Base-by-base conservation (phyloP, 2,888 invertebrate species). In the Tenthredo notha region DNA sequence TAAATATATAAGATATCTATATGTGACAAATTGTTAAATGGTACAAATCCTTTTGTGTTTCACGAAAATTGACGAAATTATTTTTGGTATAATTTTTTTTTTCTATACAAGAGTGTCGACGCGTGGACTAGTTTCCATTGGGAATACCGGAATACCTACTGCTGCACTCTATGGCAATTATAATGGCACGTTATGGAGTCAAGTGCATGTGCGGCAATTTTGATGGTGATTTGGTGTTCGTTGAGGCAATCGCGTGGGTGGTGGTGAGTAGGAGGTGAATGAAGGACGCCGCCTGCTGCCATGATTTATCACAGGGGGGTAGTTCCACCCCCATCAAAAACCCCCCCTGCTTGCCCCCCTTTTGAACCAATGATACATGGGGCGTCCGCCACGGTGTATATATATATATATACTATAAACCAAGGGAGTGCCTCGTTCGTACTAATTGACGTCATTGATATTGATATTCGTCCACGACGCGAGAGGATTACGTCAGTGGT, bases 401-500 rank as follows among this genome's bases (percentile, higher is more conserved):
- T 70, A 15, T 40, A 72, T n/a, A 2, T 70, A 18, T 40, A 74
- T n/a, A 18, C 21, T 58, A 43, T 33, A 37, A 65, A 43, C 40
- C 84, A 77, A 50, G 67, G 84, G 84, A 61, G 83, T 84, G 84
- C 89, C 89, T 90, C 90, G 90, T 90, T 91, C 90, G 90, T 92
- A 91, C 92, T 93, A 93, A 93, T 93, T 92, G 92, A 93, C 93
- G 92, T 93, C 92, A 92, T 93, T 92, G 93, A 93, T 93, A 93
- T 93, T 91, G 92, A 92, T 92, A 92, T 92, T 91, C 92, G 93
- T 92, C 92, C 92, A 92, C 92, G 92, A 92, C 47, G 75, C 80
- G 83, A 58, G 74, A 67, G 65, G 83, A 80, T 83, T 83, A 83
- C 83, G 67, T 37, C 83, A 25, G 83, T 65, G 83, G 78, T 74